Evolutionary conservation across 2,888 invertebrate species (phyloP), one percentile per base, ranked within the genome.

Genomic region (Elaeidobius kamerunicus): DNA sequence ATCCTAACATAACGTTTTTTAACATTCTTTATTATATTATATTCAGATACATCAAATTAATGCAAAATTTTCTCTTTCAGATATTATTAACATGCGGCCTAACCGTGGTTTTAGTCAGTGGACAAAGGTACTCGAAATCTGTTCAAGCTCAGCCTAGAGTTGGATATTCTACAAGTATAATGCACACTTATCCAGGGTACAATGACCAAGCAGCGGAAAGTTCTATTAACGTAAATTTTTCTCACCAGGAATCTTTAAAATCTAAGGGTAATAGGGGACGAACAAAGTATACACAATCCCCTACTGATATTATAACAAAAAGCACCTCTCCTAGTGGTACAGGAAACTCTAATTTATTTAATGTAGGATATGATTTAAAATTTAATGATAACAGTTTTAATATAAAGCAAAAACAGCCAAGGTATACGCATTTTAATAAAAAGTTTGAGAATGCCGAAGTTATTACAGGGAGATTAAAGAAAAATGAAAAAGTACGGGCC

Each of bases 371-470:
- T 36, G 41, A 56, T 30, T 42, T 56, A 2, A 42, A n/a, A 2
- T 56, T 56, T 15, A 47, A 48, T 28, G 35, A 52, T 5, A 16
- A 2, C 6, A 20, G 11, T n/a, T 12, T 11, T 3, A 14, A 7
- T 14, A 2, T 3, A 18, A 43, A 32, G n/a, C 15, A 7, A 5
- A 19, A 28, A 20, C 18, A 36, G 36, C 40, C 5, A 15, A 34
- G 6, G 6, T 34, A 28, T 18, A 40, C 40, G 11, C 17, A 12
- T 6, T 19, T 15, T 3, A 15, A 45, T n/a, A 44, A 49, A 9
- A 48, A 56, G 17, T 34, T 52, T n/a, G 52, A 56, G 35, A 52
- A 52, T 27, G 52, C 52, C 11, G 56, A 56, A 40, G 52, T 56
- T 2, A 56, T 56, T 9, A 56, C 52, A 6, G 56, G 56, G 12